These are phyloP conservation scores for Synergus laeviventris DNA, from an alignment of 2,888 invertebrate species.

Conservation along the genomic window DNA sequence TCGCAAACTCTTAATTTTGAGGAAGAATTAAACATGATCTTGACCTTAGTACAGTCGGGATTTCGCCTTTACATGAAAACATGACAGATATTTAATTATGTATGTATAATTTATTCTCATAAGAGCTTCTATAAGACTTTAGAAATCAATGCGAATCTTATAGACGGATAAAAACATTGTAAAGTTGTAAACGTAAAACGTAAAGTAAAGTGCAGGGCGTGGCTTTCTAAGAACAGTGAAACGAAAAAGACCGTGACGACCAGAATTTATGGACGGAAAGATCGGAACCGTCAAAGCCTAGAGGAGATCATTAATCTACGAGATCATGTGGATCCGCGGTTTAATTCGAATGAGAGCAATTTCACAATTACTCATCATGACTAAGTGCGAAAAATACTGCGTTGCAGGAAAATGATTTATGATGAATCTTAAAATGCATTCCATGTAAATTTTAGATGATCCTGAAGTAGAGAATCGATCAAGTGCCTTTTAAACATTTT, in stretches of 20 bases:
- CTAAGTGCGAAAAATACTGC: not conserved
- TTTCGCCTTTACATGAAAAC: not conserved
- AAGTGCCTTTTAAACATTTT: not conserved
- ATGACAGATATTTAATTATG: too few species aligned
- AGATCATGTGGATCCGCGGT: not conserved
- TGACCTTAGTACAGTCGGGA: not conserved
- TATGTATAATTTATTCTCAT: not conserved
- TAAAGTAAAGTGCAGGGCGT: not conserved
- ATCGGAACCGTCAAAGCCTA: not conserved
- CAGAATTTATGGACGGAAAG: not conserved
- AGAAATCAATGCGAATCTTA: not conserved
- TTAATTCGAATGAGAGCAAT: not conserved
- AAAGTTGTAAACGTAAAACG: not conserved
- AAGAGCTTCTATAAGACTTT: not conserved
- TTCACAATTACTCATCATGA: not conserved
- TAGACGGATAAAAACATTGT: constrained; percentile 15
- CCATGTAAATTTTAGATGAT: not conserved
- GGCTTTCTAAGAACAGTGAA: not conserved
- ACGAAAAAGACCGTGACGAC: not conserved
- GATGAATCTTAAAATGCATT: not conserved
- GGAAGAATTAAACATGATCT: not conserved
- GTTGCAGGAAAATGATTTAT: not conserved
- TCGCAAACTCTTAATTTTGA: not conserved
- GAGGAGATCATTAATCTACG: not conserved
- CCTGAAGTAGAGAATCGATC: not conserved